Percentiles rank a stretch among this genome's conserved stretches.
phyloP scores from a whole-genome alignment of 2,797 vertebrate species.

The Labroides dimidiatus region DNA sequence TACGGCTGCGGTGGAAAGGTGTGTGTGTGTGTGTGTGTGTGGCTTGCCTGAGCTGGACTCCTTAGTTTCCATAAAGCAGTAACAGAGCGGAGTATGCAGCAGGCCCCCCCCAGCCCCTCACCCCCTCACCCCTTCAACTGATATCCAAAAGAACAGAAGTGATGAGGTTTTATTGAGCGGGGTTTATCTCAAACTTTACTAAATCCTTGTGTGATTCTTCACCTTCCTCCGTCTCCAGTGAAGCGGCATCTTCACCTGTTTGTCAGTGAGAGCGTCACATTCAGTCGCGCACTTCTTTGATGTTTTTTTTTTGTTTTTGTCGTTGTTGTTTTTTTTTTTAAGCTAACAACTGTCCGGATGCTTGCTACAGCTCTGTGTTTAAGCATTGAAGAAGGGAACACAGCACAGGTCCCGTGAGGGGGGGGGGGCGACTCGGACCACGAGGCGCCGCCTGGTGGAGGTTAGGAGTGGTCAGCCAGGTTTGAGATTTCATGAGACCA shows the following conservation, averaged over 20 bases:
- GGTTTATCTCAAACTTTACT: conserved; percentile 62
- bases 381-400: conserved; percentile 46
- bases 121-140: too few species aligned
- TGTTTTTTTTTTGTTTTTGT: too few species aligned
- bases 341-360: conserved; percentile 58
- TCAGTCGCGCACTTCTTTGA: conserved; percentile 44
- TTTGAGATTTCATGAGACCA: conserved; percentile 60
- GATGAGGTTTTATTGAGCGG: conserved; percentile 46
- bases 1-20: conserved; percentile 55
- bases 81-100: conserved; percentile 46
- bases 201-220: conserved; percentile 66
- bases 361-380: conserved; percentile 39
- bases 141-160: conserved; percentile 31
- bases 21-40: conserved; percentile 38
- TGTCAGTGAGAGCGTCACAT: conserved; percentile 49
- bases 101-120: conserved; percentile 31
- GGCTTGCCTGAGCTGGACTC: conserved; percentile 60
- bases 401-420: conserved; percentile 42
- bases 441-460: conserved; percentile 42
- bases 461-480: conserved; percentile 39
- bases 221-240: conserved; percentile 58
- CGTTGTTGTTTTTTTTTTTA: too few species aligned
- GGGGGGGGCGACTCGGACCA: conserved; percentile 29
- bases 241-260: conserved; percentile 50
- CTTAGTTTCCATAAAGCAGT: conserved; percentile 58